These are phyloP conservation scores for Poeciliopsis infans DNA, from an alignment of 2,797 vertebrate genomes.

Conservation along the genomic window DNA sequence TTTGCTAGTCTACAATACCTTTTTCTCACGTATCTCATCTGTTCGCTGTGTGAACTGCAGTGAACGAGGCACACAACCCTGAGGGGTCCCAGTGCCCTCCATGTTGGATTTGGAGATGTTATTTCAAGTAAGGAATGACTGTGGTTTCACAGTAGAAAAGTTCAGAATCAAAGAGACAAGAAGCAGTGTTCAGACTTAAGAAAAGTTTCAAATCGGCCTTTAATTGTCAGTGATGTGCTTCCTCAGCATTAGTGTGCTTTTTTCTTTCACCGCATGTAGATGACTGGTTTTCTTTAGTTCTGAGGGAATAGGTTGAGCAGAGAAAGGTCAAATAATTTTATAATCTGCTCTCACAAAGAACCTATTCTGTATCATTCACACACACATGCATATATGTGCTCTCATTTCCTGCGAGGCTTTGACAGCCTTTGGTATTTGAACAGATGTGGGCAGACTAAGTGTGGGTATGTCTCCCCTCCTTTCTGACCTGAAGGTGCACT, in stretches of 20 bases:
- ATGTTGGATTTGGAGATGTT: background rate
- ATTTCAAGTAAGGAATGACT: background rate
- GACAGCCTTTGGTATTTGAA: constrained; percentile 81
- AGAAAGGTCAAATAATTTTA: constrained; percentile 61
- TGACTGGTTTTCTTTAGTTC: constrained; percentile 16
- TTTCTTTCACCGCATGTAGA: background rate
- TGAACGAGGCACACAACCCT: background rate
- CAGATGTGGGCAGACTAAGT: constrained; percentile 81
- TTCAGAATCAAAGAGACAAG: background rate
- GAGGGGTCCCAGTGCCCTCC: background rate
- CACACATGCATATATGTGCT: constrained; percentile 17
- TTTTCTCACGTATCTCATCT: background rate
- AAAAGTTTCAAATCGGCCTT: background rate
- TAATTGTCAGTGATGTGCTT: constrained; percentile 9
- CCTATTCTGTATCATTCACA: constrained; percentile 34
- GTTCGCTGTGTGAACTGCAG: background rate
- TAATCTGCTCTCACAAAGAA: constrained; percentile 60
- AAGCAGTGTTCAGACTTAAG: background rate
- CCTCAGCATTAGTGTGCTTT: constrained; percentile 31
- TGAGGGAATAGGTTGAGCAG: constrained; percentile 44
- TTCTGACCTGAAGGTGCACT: constrained; percentile 80
- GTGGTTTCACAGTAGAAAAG: background rate
- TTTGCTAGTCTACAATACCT: background rate
- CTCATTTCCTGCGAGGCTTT: constrained; percentile 73
- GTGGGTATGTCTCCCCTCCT: constrained; percentile 70